Evolutionary conservation across 2,797 vertebrate species (phyloP).

Genomic region (Oceanodroma leucorhoa): DNA sequence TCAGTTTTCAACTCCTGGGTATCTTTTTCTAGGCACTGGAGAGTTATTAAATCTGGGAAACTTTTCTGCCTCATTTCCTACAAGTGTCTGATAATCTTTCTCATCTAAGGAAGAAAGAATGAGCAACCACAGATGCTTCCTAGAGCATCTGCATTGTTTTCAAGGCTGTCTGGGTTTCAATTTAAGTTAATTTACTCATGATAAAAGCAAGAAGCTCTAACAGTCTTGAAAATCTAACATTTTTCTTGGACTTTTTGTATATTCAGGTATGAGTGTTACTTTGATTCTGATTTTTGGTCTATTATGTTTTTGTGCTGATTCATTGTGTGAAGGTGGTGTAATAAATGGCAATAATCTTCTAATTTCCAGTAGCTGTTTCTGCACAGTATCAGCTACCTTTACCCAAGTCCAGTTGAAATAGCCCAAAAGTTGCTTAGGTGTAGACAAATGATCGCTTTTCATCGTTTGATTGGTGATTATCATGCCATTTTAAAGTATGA

Average conservation of each 20-base stretch:
- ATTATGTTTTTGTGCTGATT: neutral
- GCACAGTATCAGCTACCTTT: neutral
- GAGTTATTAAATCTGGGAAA: neutral
- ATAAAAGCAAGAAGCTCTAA: neutral
- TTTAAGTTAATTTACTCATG: neutral
- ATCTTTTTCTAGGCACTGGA: neutral
- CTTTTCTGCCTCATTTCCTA: neutral
- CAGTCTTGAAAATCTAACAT: neutral
- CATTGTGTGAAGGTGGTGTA: neutral
- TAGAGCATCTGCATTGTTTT: neutral
- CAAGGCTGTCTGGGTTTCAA: slow-evolving; percentile 3
- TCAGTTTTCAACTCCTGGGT: neutral
- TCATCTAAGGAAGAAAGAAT: neutral
- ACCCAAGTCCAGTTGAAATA: neutral
- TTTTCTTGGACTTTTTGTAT: neutral
- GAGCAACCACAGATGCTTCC: neutral
- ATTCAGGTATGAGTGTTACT: neutral
- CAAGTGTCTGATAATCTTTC: neutral
- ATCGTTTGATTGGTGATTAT: neutral
- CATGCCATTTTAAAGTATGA: neutral
- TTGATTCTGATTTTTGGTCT: neutral
- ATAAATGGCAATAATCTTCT: neutral
- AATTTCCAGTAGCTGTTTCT: neutral
- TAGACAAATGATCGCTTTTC: neutral
- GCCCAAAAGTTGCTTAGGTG: neutral